phyloP scores from a whole-genome alignment of 2,113 vertebrate genomes.

The Glaucomys volans region DNA sequence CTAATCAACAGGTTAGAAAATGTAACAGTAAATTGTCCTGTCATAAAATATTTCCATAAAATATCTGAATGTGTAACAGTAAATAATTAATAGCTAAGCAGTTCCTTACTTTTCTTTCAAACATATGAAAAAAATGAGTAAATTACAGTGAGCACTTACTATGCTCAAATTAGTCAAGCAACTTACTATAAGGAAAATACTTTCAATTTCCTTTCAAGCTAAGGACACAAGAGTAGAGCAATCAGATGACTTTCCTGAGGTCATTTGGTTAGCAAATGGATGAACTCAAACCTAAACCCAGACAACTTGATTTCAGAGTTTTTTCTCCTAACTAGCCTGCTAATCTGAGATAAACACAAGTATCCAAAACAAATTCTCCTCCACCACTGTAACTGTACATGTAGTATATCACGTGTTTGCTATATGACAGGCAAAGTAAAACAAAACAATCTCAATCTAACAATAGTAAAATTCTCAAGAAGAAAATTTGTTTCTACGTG shows the following conservation, averaged over 20 bases:
- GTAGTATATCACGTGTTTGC: not conserved
- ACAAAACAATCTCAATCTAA: not conserved
- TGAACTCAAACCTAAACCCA: not conserved
- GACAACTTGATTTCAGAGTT: not conserved
- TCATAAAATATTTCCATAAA: conserved; percentile 62
- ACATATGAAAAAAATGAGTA: not conserved
- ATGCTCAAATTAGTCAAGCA: not conserved
- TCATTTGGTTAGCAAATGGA: not conserved
- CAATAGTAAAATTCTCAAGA: not conserved
- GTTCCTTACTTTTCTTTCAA: not conserved
- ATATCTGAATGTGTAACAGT: conserved; percentile 28
- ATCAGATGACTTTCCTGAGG: not conserved
- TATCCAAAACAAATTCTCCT: not conserved
- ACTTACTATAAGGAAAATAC: conserved; percentile 25
- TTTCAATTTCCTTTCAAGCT: not conserved
- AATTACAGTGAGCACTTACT: not conserved
- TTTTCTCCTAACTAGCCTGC: not conserved
- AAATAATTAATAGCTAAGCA: conserved; percentile 24
- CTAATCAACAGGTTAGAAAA: conserved; percentile 20
- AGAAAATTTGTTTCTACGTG: not conserved
- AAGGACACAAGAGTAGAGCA: not conserved
- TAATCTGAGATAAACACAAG: not conserved
- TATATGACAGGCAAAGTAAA: not conserved
- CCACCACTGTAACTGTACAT: not conserved
- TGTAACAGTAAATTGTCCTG: conserved; percentile 24